Percentiles rank a stretch among this genome's conserved stretches.
Evolutionary conservation across 2,888 invertebrate species (phyloP).

Genomic region (Temnothorax rugatulus): DNA sequence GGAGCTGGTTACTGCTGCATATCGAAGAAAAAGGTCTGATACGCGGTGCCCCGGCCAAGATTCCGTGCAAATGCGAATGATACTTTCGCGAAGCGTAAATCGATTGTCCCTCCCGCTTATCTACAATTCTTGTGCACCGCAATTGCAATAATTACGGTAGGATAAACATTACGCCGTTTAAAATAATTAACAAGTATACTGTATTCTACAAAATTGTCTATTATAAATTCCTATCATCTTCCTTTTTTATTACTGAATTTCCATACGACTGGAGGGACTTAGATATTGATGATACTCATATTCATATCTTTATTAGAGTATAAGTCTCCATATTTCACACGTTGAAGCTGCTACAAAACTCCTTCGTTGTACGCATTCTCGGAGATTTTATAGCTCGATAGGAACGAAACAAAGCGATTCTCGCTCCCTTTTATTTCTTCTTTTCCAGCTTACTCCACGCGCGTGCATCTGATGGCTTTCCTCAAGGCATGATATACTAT

Average conservation of each 20-base stretch:
- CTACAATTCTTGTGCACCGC: not conserved
- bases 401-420: conserved; percentile 49
- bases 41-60: conserved; percentile 32
- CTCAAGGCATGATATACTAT: conserved; percentile 34
- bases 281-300: not conserved
- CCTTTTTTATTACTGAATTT: conserved; percentile 14
- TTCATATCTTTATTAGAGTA: conserved; percentile 15
- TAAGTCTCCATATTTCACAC: conserved; percentile 10
- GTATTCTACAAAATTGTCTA: conserved; percentile 1
- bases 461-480: conserved; percentile 35
- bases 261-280: not conserved
- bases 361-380: not conserved
- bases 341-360: not conserved
- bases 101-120: not conserved
- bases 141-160: not conserved
- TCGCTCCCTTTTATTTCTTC: conserved; percentile 53
- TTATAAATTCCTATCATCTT: not conserved
- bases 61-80: conserved; percentile 50
- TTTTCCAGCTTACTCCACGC: conserved; percentile 7
- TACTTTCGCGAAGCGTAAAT: conserved; percentile 39
- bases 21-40: conserved; percentile 62
- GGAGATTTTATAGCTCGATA: conserved; percentile 42
- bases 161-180: not conserved
- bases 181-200: not conserved
- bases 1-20: conserved; percentile 37